Evolutionary conservation across 1,140 invertebrate genomes (phyloP).

Genomic region (Antheraea pernyi): DNA sequence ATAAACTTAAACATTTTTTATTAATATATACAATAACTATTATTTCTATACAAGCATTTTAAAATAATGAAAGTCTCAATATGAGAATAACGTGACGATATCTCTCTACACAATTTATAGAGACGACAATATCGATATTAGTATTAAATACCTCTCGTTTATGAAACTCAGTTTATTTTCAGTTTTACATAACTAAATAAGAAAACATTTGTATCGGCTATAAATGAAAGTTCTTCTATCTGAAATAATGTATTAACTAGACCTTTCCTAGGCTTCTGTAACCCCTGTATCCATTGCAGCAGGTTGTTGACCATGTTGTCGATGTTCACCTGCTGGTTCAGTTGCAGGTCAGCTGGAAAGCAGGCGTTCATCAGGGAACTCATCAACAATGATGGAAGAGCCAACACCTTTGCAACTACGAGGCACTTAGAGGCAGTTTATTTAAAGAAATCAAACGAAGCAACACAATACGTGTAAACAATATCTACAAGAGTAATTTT

Average conservation of each 20-base stretch:
- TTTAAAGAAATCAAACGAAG: neutral
- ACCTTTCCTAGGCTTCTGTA: slow-evolving; percentile 85
- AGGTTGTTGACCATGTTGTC: slow-evolving; percentile 87
- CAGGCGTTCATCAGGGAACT: slow-evolving; percentile 43
- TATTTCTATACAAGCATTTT: too few relatives aligned
- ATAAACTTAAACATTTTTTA: too few relatives aligned
- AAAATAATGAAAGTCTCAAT: too few relatives aligned
- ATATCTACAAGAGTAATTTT: neutral
- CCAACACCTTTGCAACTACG: slow-evolving; percentile 18
- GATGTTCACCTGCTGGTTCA: slow-evolving; percentile 70
- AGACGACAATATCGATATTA: too few relatives aligned
- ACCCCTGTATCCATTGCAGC: slow-evolving; percentile 85
- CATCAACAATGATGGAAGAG: slow-evolving; percentile 28
- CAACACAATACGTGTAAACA: neutral
- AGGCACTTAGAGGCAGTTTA: neutral
- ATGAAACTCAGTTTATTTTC: too few relatives aligned
- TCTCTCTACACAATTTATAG: too few relatives aligned
- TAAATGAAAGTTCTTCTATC: too few relatives aligned
- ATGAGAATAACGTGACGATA: too few relatives aligned
- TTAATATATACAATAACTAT: too few relatives aligned
- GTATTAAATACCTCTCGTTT: too few relatives aligned
- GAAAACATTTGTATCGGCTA: too few relatives aligned
- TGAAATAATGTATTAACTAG: slow-evolving; percentile 31
- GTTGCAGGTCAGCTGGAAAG: slow-evolving; percentile 64
- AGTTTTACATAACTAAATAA: too few relatives aligned